Conservation (phyloP, 2,113 vertebrate species). For the Urocynchramus pylzowi region DNA sequence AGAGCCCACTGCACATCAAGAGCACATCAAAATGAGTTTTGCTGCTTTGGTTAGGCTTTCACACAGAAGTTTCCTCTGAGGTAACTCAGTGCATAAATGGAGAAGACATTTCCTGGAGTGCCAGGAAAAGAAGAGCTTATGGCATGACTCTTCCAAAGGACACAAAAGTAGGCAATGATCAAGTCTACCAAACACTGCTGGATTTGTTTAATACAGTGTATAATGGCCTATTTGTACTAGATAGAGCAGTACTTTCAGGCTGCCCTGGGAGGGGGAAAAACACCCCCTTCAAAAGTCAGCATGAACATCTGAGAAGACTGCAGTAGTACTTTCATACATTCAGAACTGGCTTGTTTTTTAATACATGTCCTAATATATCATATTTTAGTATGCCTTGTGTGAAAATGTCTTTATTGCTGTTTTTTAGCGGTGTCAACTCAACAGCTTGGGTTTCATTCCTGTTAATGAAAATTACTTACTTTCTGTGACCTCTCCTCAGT, state of each 20-base stretch:
- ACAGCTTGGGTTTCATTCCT: background rate
- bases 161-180: background rate
- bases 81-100: background rate
- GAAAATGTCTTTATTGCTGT: background rate
- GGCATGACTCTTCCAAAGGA: background rate
- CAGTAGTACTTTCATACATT: background rate
- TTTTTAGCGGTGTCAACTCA: background rate
- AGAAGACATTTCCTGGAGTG: background rate
- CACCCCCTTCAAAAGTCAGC: background rate
- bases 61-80: background rate
- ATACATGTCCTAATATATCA: background rate
- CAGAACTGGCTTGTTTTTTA: background rate
- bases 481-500: background rate
- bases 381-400: background rate
- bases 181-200: background rate
- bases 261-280: background rate
- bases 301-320: background rate
- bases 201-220: background rate
- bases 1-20: constrained; percentile 4
- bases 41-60: constrained; percentile 43
- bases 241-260: background rate
- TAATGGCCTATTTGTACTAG: background rate
- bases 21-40: constrained; percentile 38
- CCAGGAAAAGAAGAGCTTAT: background rate
- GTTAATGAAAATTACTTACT: background rate